Evolutionary conservation across 2,888 invertebrate genomes (phyloP).

Genomic region (Drosophila monieri): DNA sequence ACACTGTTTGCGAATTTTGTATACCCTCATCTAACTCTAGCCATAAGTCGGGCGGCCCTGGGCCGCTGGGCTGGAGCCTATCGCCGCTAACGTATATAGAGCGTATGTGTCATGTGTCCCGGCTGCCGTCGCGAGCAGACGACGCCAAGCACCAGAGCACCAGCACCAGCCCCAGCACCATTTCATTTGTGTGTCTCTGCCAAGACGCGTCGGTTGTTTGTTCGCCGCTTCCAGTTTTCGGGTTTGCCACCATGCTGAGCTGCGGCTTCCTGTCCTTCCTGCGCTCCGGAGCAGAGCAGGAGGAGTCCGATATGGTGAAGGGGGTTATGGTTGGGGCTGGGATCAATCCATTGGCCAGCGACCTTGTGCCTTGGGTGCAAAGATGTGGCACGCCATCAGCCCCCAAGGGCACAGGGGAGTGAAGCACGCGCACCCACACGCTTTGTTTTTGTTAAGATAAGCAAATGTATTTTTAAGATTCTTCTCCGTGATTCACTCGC

Average conservation of each 20-base stretch:
- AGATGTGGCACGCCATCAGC: not conserved
- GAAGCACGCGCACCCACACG: constrained; percentile 40
- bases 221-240: not conserved
- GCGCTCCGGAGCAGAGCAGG: not conserved
- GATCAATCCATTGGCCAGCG: not conserved
- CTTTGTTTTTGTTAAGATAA: constrained; percentile 38
- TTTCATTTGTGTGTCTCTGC: constrained; percentile 14
- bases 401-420: constrained; percentile 2
- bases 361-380: not conserved
- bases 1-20: constrained; percentile 81
- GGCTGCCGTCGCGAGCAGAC: constrained; percentile 1
- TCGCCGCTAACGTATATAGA: not conserved
- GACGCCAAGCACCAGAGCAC: not conserved
- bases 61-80: not conserved
- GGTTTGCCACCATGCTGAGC: constrained; percentile 6
- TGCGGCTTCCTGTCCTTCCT: constrained; percentile 1
- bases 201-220: constrained; percentile 26
- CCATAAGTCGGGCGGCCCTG: not conserved
- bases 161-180: constrained; percentile 1
- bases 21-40: constrained; percentile 7
- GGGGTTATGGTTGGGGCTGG: not conserved
- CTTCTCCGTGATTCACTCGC: not conserved
- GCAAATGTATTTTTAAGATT: constrained; percentile 41
- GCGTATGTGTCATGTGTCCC: not conserved
- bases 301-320: constrained; percentile 27